Percentiles rank a stretch among this genome's conserved stretches.
phyloP scores from a whole-genome alignment of 2,888 invertebrate species.

The Podabrus alpinus region DNA sequence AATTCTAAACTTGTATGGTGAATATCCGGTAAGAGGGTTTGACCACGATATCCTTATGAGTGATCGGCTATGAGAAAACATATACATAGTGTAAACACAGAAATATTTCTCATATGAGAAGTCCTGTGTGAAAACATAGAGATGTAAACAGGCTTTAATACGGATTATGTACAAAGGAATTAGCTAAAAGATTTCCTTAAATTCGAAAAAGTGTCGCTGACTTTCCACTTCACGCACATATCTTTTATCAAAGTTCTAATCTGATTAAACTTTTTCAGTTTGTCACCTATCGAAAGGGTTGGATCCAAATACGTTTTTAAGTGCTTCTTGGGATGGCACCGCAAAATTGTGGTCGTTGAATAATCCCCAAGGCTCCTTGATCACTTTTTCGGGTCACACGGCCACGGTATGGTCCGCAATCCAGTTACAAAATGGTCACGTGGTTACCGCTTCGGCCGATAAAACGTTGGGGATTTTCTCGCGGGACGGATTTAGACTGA shows the following conservation, averaged over 20 bases:
- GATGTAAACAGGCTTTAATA: too few species aligned
- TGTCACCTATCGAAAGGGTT: constrained; percentile 58
- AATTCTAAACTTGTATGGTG: too few species aligned
- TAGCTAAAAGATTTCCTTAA: too few species aligned
- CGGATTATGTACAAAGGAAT: too few species aligned
- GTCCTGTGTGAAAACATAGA: too few species aligned
- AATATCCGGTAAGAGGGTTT: too few species aligned
- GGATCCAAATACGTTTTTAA: constrained; percentile 65
- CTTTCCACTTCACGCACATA: too few species aligned
- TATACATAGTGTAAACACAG: too few species aligned
- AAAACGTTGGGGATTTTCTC: constrained; percentile 86
- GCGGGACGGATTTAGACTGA: constrained; percentile 67
- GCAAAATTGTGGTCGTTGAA: constrained; percentile 80
- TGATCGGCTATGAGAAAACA: too few species aligned
- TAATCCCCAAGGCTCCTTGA: constrained; percentile 55
- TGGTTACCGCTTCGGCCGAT: constrained; percentile 92
- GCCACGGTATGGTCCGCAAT: constrained; percentile 86
- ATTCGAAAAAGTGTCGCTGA: too few species aligned
- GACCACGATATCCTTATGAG: too few species aligned
- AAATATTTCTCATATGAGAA: too few species aligned
- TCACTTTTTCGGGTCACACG: constrained; percentile 71
- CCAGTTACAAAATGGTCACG: constrained; percentile 61
- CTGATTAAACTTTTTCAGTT: constrained; percentile 49
- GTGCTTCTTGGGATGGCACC: constrained; percentile 93
- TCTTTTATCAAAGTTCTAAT: not conserved